These are phyloP conservation scores for Astyanax mexicanus DNA, from an alignment of 2,797 vertebrate genomes.

Conservation along the genomic window DNA sequence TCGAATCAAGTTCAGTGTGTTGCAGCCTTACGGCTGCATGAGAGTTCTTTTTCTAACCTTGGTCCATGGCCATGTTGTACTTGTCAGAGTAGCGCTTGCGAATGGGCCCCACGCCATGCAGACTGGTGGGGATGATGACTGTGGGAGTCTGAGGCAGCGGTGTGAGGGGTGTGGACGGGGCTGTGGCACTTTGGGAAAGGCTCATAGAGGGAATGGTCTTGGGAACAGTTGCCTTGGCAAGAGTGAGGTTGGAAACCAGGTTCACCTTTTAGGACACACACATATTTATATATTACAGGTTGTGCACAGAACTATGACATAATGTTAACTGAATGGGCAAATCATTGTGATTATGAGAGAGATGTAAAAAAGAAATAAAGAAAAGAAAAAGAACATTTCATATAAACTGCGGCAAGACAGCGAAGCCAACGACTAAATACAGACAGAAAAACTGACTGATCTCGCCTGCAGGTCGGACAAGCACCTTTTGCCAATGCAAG, in stretches of 20 bases:
- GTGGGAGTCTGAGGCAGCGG: slow-evolving; percentile 84
- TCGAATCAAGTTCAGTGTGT: too few relatives aligned
- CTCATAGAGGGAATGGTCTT: slow-evolving; percentile 91
- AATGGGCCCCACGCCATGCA: slow-evolving; percentile 90
- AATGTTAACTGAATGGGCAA: not conserved
- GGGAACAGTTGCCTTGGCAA: slow-evolving; percentile 87
- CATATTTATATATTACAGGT: not conserved
- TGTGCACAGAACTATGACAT: not conserved
- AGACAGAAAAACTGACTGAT: slow-evolving; percentile 7
- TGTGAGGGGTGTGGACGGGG: slow-evolving; percentile 93
- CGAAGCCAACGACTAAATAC: slow-evolving; percentile 5
- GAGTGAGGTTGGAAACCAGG: slow-evolving; percentile 89
- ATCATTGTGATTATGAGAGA: not conserved
- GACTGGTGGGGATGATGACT: slow-evolving; percentile 95
- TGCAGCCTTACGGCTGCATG: not conserved
- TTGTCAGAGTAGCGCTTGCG: slow-evolving; percentile 96
- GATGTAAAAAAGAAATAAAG: not conserved
- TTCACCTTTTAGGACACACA: slow-evolving; percentile 79
- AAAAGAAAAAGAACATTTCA: not conserved
- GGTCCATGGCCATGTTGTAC: slow-evolving; percentile 95
- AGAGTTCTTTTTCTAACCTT: slow-evolving; percentile 80
- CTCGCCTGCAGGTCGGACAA: not conserved
- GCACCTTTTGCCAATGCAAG: not conserved
- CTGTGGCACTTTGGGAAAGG: slow-evolving; percentile 92
- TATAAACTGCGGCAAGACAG: not conserved